A percentile compares a stretch with the other conserved stretches of the same genome.
Conservation (phyloP, 2,113 vertebrate genomes). For the Rostratula benghalensis region DNA sequence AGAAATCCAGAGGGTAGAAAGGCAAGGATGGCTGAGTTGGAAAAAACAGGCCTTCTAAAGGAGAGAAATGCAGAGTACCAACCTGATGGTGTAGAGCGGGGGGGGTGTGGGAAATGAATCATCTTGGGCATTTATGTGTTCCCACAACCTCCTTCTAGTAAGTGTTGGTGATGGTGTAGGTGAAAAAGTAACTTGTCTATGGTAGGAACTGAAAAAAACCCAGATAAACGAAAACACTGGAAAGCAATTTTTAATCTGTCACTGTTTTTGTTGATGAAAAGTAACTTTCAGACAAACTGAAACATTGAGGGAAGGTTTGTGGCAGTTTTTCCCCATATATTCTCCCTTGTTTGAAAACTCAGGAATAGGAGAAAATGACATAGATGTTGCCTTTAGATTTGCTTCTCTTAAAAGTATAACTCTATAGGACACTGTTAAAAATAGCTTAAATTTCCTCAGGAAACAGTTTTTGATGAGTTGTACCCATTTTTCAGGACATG, state of each 20-base stretch:
- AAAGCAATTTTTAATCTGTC: neutral
- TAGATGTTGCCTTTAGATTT: neutral
- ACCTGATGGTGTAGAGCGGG: rapidly evolving
- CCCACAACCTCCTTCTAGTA: neutral
- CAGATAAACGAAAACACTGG: neutral
- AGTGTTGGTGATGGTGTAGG: neutral
- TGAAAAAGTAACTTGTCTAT: neutral
- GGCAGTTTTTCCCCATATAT: neutral
- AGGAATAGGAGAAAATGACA: neutral
- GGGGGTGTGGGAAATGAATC: neutral
- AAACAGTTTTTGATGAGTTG: neutral
- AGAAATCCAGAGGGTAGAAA: neutral
- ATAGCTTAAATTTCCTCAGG: neutral
- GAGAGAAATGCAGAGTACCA: neutral
- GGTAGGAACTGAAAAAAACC: neutral
- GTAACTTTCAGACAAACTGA: neutral
- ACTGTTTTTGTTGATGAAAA: neutral
- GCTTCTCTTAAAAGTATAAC: neutral
- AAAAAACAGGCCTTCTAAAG: neutral
- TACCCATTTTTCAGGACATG: neutral
- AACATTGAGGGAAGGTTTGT: neutral
- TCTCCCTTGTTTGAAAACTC: neutral
- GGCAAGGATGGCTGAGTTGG: neutral
- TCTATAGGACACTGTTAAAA: neutral
- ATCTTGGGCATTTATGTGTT: neutral